Percentiles rank a stretch among this genome's conserved stretches.
These are phyloP conservation scores for Phrynocephalus versicolor DNA, from an alignment of 2,113 vertebrate genomes.

Conservation along the genomic window DNA sequence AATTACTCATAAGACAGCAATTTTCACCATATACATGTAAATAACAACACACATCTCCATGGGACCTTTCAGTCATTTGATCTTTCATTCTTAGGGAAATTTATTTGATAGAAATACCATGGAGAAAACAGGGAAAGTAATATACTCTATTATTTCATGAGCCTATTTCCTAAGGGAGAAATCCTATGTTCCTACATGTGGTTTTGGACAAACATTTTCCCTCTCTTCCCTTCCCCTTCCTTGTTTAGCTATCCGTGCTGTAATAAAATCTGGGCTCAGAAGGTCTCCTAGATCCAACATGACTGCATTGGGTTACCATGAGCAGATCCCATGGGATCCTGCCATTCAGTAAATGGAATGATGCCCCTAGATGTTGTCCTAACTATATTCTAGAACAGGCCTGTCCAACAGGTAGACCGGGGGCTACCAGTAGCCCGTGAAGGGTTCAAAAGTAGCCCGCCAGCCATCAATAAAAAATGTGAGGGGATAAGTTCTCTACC, in stretches of 20 bases:
- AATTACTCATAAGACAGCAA: slow-evolving; percentile 70
- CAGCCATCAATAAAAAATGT: no score
- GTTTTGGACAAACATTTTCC: no score
- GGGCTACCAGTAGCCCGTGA: no score
- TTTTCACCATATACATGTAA: slow-evolving; percentile 70
- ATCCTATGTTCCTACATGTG: no score
- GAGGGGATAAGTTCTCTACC: no score
- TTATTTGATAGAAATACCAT: slow-evolving; percentile 53
- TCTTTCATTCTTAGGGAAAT: slow-evolving; percentile 60
- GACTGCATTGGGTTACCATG: no score
- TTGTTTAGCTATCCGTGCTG: not conserved
- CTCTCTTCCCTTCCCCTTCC: not conserved
- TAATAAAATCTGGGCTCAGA: not conserved
- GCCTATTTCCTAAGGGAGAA: not conserved
- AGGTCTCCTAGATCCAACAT: not conserved
- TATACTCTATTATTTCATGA: slow-evolving; percentile 43
- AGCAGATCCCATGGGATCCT: no score
- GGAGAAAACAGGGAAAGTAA: slow-evolving; percentile 43
- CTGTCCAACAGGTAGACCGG: no score
- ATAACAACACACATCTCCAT: slow-evolving; percentile 65
- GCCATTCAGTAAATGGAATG: no score
- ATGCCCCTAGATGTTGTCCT: no score
- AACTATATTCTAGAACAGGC: no score
- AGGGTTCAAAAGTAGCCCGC: no score
- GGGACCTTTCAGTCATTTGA: slow-evolving; percentile 65